These are phyloP conservation scores for Anagrus nilaparvatae DNA, from an alignment of 1,140 invertebrate genomes.

Conservation along the genomic window DNA sequence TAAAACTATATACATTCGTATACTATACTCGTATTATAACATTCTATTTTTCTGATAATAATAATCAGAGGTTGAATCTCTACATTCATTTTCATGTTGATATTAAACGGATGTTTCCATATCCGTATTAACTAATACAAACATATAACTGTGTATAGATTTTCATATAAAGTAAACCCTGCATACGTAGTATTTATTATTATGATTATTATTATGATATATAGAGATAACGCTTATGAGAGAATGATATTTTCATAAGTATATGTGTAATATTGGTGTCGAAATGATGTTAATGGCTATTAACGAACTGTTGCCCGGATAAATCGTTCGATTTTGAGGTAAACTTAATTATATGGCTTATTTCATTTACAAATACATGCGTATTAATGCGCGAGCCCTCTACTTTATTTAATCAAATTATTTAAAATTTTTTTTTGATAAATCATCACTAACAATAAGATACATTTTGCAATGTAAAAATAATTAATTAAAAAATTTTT, in stretches of 20 bases:
- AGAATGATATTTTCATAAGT: neutral
- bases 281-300: no score
- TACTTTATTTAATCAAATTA: constrained; percentile 18
- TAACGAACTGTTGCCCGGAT: no score
- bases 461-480: neutral
- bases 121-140: constrained; percentile 25
- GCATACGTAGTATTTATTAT: neutral
- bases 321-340: no score
- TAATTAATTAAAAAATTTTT: neutral
- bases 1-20: no score
- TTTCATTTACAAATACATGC: neutral
- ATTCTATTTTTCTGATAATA: no score
- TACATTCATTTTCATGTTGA: no score
- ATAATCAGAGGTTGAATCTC: no score
- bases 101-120: constrained; percentile 38
- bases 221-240: neutral
- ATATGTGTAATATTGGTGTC: no score
- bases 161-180: neutral
- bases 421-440: constrained; percentile 3
- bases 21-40: no score
- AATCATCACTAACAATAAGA: neutral
- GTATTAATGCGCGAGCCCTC: constrained; percentile 5
- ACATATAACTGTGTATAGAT: constrained; percentile 3
- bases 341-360: no score
- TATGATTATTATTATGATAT: neutral